Base-by-base conservation (phyloP, 2,888 invertebrate species). In the Phortica magna region DNA sequence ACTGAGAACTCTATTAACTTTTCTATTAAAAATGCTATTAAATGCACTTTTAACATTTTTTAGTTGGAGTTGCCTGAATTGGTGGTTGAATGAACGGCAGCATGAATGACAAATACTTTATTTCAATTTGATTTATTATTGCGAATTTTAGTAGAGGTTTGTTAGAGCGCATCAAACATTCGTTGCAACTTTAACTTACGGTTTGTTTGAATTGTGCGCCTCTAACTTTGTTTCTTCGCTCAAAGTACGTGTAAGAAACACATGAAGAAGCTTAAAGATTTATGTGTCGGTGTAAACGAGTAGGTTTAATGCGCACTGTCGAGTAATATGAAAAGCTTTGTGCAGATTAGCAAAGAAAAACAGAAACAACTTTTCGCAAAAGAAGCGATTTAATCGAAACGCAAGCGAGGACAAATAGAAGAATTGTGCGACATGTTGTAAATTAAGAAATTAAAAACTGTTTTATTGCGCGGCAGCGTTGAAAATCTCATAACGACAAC, bases 231-330 rank as follows among this genome's bases (percentile, higher is more conserved):
- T 48, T 48, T 31, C 31, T 31, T 31, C 31, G 2, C 5, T 7
- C n/a, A 67, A 67, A 67, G 67, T 67, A 67, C 42, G 67, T 67
- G 67, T 17, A 67, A 67, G 22, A 67, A 67, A 42, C 39, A 71
- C 70, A 71, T 55, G 53, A 71, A 71, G 55, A 14, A 55, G 55
- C 68, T 61, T 70, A 68, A 75, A 79, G 79, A 79, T 79, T 79
- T 79, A 79, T 78, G 77, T 65, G 75, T 70, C 77, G 73, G 61
- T 67, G 74, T 67, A 76, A 79, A 79, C 76, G 73, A 77, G 73
- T 64, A 77, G 77, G 77, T 78, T 78, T 76, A 76, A 68, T 68
- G 68, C 65, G 68, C 55, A 64, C 73, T 12, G 31, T 31, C 17
- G 53, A 55, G 70, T 55, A 55, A 31, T 31, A 53, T 53, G 31